Conservation (phyloP, 2,113 vertebrate species). For the Tachysurus fulvidraco region DNA sequence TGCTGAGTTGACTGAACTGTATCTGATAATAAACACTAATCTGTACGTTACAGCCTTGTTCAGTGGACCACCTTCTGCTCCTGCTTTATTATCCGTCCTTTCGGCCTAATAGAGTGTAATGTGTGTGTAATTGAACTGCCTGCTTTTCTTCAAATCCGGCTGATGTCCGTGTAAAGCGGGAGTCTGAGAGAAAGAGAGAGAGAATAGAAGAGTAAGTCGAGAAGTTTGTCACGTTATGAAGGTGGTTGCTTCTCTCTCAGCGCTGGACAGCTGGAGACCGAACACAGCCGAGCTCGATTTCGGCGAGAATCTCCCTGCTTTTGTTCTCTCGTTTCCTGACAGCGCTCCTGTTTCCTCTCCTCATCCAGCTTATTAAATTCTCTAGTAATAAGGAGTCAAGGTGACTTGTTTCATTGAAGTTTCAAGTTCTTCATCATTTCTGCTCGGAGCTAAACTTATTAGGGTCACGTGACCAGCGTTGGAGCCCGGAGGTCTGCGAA, state of each 20-base stretch:
- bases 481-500: slow-evolving; percentile 30
- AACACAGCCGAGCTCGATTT: neutral
- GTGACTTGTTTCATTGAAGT: neutral
- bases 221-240: neutral
- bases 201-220: neutral
- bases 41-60: slow-evolving; percentile 23
- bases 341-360: slow-evolving; percentile 13
- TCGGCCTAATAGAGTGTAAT: slow-evolving; percentile 20
- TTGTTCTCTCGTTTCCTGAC: slow-evolving; percentile 18
- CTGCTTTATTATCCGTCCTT: slow-evolving; percentile 17
- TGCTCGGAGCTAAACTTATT: neutral
- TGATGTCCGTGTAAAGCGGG: slow-evolving; percentile 25
- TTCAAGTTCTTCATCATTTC: slow-evolving; percentile 14
- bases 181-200: neutral
- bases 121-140: slow-evolving; percentile 45
- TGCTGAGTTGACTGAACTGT: neutral
- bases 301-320: slow-evolving; percentile 22
- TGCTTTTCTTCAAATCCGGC: slow-evolving; percentile 15
- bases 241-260: neutral
- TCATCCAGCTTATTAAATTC: slow-evolving; percentile 28
- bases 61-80: slow-evolving; percentile 8
- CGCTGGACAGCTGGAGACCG: slow-evolving; percentile 10
- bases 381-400: neutral
- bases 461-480: neutral
- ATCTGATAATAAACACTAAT: slow-evolving; percentile 47